Conservation (phyloP, 2,888 invertebrate genomes). For the Heliconius ismenius region DNA sequence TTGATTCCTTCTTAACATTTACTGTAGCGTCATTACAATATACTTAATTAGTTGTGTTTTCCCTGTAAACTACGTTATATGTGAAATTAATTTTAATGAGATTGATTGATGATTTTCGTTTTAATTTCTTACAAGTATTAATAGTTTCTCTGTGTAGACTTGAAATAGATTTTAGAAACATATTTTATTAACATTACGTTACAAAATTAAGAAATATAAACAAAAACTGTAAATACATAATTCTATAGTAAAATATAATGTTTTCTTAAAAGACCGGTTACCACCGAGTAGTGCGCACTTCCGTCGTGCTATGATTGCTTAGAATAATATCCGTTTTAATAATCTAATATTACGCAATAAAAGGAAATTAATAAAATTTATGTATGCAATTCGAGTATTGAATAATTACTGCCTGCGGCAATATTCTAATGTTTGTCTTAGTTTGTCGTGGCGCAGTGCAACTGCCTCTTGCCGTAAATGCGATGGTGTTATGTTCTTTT, state of each 20-base stretch:
- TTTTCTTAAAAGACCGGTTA: neutral
- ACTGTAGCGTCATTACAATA: too few species aligned
- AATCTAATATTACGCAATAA: constrained; percentile 2
- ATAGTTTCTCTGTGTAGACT: too few species aligned
- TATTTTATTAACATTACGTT: neutral
- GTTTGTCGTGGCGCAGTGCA: neutral
- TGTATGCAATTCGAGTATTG: neutral
- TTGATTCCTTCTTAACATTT: too few species aligned
- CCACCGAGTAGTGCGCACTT: neutral
- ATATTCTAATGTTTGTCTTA: neutral
- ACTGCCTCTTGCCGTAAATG: neutral
- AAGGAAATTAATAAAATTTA: neutral
- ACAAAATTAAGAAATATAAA: neutral
- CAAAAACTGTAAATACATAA: neutral
- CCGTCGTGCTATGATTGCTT: constrained; percentile 9
- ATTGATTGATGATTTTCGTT: too few species aligned
- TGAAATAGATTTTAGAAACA: neutral
- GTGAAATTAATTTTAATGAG: too few species aligned
- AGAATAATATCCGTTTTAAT: neutral
- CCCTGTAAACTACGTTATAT: too few species aligned
- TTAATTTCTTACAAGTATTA: too few species aligned
- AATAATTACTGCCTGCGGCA: neutral
- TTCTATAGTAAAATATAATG: neutral
- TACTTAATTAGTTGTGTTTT: too few species aligned
- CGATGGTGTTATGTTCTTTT: neutral